phyloP scores from a whole-genome alignment of 2,113 vertebrate genomes.

The Salvator merianae region DNA sequence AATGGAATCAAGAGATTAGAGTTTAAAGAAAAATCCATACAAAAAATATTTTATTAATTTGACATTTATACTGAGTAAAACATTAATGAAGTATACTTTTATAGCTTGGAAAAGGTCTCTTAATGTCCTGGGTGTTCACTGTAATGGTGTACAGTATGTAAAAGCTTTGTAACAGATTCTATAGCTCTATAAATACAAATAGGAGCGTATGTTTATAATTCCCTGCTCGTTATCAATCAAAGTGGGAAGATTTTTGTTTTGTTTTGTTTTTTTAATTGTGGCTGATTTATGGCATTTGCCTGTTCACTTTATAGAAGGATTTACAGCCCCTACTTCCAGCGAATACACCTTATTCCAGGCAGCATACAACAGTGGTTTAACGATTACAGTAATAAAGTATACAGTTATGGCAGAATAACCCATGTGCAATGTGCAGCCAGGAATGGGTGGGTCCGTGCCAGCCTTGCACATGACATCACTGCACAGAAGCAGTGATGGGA shows the following conservation, averaged over 20 bases:
- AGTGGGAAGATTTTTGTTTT: not conserved
- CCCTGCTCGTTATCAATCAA: not conserved
- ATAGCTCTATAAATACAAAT: not conserved
- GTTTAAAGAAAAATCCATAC: not conserved
- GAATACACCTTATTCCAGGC: not conserved
- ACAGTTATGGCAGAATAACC: no score
- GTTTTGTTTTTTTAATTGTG: not conserved
- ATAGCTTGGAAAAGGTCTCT: not conserved
- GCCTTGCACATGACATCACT: no score
- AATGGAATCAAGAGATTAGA: not conserved
- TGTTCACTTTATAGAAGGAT: not conserved
- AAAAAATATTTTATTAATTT: not conserved
- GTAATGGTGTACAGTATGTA: not conserved
- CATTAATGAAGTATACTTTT: not conserved
- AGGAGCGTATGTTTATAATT: not conserved
- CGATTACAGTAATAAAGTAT: not conserved
- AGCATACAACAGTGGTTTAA: not conserved
- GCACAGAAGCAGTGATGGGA: no score
- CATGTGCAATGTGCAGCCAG: no score
- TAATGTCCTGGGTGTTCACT: slow-evolving; percentile 17
- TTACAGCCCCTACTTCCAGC: not conserved
- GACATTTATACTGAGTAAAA: not conserved
- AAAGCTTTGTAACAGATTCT: not conserved
- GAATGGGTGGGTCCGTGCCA: no score
- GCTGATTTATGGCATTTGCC: not conserved